Evolutionary conservation across 1,140 invertebrate species (phyloP).

Genomic region (Apis mellifera): DNA sequence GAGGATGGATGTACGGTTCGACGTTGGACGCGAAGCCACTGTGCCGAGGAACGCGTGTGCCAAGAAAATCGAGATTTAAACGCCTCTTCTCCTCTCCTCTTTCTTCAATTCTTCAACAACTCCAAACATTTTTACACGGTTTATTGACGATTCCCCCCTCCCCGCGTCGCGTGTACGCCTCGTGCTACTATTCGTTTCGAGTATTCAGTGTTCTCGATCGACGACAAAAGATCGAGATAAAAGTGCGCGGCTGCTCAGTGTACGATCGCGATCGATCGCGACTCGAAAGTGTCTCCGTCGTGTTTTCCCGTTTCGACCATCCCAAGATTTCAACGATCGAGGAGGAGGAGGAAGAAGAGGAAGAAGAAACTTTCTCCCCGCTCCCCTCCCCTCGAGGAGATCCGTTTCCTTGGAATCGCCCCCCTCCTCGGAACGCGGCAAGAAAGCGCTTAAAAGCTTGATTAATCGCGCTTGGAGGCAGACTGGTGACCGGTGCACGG

Average conservation of each 20-base stretch:
- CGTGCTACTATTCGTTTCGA: background rate
- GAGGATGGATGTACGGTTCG: slow-evolving; percentile 23
- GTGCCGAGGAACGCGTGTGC: background rate
- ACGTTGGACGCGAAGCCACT: background rate
- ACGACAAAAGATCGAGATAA: no score
- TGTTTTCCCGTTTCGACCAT: background rate
- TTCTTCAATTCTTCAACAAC: no score
- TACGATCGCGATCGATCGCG: no score
- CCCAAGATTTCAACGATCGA: background rate
- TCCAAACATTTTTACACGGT: background rate
- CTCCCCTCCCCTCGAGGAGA: background rate
- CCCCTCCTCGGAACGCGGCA: background rate
- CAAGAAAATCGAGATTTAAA: background rate
- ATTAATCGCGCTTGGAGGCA: slow-evolving; percentile 35
- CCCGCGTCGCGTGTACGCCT: background rate
- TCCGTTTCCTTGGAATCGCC: background rate
- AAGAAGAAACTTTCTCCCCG: background rate
- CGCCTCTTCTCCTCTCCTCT: background rate
- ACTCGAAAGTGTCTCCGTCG: background rate
- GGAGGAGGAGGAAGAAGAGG: background rate
- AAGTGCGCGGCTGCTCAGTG: background rate
- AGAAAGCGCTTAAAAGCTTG: slow-evolving; percentile 37
- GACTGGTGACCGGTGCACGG: slow-evolving; percentile 25
- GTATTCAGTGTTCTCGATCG: background rate
- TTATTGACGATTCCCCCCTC: no score